Conservation (phyloP, 2,113 vertebrate species). For the Parotia lawesii region DNA sequence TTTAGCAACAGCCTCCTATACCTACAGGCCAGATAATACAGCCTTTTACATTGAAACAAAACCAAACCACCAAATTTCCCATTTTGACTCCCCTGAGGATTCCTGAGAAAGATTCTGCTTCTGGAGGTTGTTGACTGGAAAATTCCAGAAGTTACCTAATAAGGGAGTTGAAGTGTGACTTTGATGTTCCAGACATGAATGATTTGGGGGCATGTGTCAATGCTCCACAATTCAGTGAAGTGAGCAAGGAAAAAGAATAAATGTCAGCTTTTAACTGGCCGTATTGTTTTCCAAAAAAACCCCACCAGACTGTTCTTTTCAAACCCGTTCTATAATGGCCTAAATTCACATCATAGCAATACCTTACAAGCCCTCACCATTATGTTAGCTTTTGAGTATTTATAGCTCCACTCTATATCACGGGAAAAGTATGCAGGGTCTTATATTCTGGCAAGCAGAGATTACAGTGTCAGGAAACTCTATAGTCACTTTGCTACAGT, state of each 20-base stretch:
- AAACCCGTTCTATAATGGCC: background rate
- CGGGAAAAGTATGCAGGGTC: background rate
- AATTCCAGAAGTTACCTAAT: background rate
- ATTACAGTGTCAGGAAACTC: background rate
- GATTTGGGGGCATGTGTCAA: fast-evolving
- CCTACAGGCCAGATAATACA: background rate
- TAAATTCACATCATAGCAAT: background rate
- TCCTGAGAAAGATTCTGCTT: background rate
- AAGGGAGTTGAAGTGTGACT: background rate
- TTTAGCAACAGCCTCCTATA: background rate
- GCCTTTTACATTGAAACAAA: background rate
- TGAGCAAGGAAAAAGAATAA: background rate
- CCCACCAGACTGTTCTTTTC: background rate
- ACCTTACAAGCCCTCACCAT: background rate
- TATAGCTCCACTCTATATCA: constrained; percentile 7
- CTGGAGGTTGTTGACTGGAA: background rate
- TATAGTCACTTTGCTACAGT: background rate
- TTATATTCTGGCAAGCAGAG: background rate
- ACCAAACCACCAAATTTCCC: background rate
- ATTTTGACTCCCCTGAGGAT: background rate
- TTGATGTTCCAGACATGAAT: background rate
- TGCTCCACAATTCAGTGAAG: background rate
- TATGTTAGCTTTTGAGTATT: background rate
- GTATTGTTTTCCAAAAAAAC: background rate
- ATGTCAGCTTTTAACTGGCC: background rate